Evolutionary conservation across 2,888 invertebrate genomes (phyloP).

Genomic region (Malthinus seriepunctatus): DNA sequence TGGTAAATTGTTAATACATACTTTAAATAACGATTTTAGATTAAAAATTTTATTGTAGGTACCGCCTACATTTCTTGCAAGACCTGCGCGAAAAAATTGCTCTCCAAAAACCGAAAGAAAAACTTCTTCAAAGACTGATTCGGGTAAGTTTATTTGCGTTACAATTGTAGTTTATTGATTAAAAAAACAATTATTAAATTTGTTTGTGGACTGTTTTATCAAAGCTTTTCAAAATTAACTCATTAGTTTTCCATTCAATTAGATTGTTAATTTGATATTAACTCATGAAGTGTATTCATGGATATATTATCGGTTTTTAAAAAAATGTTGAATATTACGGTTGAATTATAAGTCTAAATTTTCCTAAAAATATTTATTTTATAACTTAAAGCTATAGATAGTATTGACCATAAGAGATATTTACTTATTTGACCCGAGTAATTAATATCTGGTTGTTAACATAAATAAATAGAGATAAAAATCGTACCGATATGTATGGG

Average conservation of each 20-base stretch:
- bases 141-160: slow-evolving; percentile 41
- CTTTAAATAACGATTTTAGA: background rate
- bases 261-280: no score
- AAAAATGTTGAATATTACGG: no score
- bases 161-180: background rate
- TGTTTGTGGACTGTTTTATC: no score
- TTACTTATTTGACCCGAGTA: slow-evolving; percentile 2
- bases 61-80: slow-evolving; percentile 59
- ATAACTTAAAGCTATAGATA: slow-evolving; percentile 8
- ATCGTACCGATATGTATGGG: background rate
- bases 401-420: background rate
- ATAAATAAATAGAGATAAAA: slow-evolving; percentile 2
- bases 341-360: background rate
- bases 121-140: slow-evolving; percentile 46
- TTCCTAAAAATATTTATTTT: slow-evolving; percentile 26
- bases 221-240: no score
- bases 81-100: slow-evolving; percentile 65
- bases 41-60: slow-evolving; percentile 50
- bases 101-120: slow-evolving; percentile 64
- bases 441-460: background rate
- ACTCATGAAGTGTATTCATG: no score
- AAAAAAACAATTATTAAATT: background rate
- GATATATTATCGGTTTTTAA: no score
- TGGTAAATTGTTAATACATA: slow-evolving; percentile 55
- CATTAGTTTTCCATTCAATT: no score